Evolutionary conservation across 2,113 vertebrate genomes (phyloP).

Genomic region (Pseudopodoces humilis): DNA sequence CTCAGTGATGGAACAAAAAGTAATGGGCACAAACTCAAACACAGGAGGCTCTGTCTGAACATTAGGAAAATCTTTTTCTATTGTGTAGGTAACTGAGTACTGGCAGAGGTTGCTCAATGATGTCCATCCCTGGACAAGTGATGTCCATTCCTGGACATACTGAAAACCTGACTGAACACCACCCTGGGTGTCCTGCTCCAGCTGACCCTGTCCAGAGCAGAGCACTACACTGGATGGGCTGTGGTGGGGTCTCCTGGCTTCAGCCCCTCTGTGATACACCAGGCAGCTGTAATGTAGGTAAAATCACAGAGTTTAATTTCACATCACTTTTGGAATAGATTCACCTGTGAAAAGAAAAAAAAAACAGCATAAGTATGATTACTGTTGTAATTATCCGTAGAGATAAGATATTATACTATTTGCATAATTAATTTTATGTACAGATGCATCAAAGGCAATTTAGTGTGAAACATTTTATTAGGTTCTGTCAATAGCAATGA

Average conservation of each 20-base stretch:
- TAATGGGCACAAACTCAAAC: neutral
- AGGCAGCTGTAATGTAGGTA: neutral
- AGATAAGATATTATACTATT: conserved; percentile 42
- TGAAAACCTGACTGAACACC: neutral
- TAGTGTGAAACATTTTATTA: conserved; percentile 43
- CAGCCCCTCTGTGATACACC: neutral
- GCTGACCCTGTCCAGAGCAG: neutral
- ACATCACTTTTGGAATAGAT: neutral
- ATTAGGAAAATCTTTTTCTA: neutral
- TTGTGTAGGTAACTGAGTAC: neutral
- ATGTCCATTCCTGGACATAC: neutral
- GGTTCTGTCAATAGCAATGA: conserved; percentile 42
- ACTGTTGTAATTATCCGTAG: conserved; percentile 41
- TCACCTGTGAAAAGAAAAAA: neutral
- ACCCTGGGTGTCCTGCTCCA: neutral
- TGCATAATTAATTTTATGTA: conserved; percentile 59
- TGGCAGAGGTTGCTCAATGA: neutral
- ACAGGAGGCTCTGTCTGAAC: neutral
- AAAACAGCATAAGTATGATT: neutral
- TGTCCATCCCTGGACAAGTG: neutral
- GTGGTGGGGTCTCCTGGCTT: neutral
- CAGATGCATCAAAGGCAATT: conserved; percentile 40
- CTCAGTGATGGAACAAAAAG: neutral
- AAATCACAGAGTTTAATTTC: neutral
- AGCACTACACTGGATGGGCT: neutral